Conservation (phyloP, 2,888 invertebrate genomes). For the Escarpia spicata region DNA sequence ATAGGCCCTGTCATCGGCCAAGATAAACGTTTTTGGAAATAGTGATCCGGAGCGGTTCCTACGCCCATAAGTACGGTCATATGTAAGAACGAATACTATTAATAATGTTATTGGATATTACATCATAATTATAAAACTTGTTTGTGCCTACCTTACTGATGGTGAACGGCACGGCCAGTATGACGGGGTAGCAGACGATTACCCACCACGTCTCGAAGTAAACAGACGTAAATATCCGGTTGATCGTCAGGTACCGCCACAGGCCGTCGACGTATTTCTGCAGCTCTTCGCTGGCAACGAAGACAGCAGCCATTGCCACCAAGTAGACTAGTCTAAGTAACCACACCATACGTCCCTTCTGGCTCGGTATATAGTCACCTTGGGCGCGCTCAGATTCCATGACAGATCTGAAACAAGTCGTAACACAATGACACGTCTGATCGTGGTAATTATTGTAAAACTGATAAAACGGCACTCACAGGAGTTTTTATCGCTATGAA, state of each 20-base stretch:
- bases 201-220: constrained; percentile 57
- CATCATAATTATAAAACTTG: neutral
- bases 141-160: neutral
- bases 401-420: neutral
- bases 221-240: constrained; percentile 50
- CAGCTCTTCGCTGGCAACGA: constrained; percentile 6
- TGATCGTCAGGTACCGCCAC: constrained; percentile 43
- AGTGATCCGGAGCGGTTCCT: too few relatives aligned
- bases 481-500: neutral
- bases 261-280: constrained; percentile 38
- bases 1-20: too few relatives aligned
- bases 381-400: neutral
- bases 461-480: neutral
- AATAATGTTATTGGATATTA: neutral
- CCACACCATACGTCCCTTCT: neutral
- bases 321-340: neutral
- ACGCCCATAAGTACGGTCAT: neutral
- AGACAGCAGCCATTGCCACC: neutral
- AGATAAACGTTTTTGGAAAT: too few relatives aligned
- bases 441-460: neutral
- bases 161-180: constrained; percentile 47
- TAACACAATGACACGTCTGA: neutral
- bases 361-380: neutral
- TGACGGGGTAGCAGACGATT: constrained; percentile 46
- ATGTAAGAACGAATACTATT: neutral